Evolutionary conservation across 2,797 vertebrate genomes (phyloP).

Genomic region (Betta splendens): DNA sequence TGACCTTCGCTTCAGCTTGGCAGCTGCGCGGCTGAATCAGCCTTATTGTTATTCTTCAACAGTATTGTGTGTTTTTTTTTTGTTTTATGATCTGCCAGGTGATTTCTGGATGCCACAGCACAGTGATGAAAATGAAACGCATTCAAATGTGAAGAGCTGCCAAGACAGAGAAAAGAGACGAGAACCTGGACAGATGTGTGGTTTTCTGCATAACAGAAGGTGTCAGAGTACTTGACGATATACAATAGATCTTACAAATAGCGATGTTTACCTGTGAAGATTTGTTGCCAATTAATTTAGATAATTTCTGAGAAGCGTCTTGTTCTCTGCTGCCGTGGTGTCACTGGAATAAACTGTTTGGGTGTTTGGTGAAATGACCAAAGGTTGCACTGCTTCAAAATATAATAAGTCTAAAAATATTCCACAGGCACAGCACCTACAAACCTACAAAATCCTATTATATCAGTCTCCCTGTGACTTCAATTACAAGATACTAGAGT

Average conservation of each 20-base stretch:
- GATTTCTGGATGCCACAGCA: conserved; percentile 30
- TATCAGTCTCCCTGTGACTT: conserved; percentile 7
- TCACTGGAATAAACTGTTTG: conserved; percentile 13
- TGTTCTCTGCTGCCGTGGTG: neutral
- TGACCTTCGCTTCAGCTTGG: conserved; percentile 31
- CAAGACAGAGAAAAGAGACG: neutral
- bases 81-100: conserved; percentile 38
- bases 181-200: neutral
- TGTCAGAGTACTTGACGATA: neutral
- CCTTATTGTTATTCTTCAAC: conserved; percentile 49
- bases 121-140: conserved; percentile 24
- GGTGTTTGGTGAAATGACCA: conserved; percentile 25
- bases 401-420: conserved; percentile 29
- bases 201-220: conserved; percentile 2
- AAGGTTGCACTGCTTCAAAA: conserved; percentile 13
- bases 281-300: no score
- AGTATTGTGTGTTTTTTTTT: conserved; percentile 30
- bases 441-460: conserved; percentile 24
- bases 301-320: no score
- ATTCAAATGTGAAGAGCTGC: conserved; percentile 36
- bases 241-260: no score
- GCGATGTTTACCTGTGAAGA: no score
- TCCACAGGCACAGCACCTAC: neutral
- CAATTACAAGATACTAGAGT: conserved; percentile 23
- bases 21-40: conserved; percentile 20